A percentile compares a stretch with the other conserved stretches of the same genome.
Conservation (phyloP, 2,797 vertebrate genomes). For the Alosa sapidissima region DNA sequence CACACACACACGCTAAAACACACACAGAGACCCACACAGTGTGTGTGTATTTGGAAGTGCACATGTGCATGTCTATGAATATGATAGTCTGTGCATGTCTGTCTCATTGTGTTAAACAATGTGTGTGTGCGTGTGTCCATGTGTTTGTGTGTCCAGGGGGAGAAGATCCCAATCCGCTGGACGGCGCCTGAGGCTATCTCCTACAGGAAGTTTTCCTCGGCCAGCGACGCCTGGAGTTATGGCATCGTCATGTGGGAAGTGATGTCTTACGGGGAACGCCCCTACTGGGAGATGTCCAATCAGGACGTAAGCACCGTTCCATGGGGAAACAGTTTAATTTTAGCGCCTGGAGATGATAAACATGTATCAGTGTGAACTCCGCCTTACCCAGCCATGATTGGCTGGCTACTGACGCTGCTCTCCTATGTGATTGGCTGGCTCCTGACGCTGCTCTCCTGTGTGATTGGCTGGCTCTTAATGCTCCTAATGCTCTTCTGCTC, state of each 20-base stretch:
- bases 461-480: not conserved
- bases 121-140: conserved; percentile 19
- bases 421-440: not conserved
- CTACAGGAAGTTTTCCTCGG: conserved; percentile 95
- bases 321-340: no score
- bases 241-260: conserved; percentile 99
- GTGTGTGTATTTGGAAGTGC: not conserved
- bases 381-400: no score
- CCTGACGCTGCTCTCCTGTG: not conserved
- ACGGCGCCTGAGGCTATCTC: conserved; percentile 96
- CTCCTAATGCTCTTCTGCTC: no score
- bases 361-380: no score
- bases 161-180: conserved; percentile 98
- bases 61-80: not conserved
- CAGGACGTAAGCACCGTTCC: conserved; percentile 86
- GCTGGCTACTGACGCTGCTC: no score
- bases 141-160: conserved; percentile 76
- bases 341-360: no score
- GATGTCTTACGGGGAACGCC: conserved; percentile 97
- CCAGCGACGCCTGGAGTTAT: conserved; percentile 94
- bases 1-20: not conserved
- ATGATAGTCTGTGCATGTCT: not conserved
- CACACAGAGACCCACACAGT: not conserved
- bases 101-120: not conserved
- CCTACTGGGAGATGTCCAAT: conserved; percentile 99